Conservation (phyloP, 2,113 vertebrate species). For the Peromyscus californicus region DNA sequence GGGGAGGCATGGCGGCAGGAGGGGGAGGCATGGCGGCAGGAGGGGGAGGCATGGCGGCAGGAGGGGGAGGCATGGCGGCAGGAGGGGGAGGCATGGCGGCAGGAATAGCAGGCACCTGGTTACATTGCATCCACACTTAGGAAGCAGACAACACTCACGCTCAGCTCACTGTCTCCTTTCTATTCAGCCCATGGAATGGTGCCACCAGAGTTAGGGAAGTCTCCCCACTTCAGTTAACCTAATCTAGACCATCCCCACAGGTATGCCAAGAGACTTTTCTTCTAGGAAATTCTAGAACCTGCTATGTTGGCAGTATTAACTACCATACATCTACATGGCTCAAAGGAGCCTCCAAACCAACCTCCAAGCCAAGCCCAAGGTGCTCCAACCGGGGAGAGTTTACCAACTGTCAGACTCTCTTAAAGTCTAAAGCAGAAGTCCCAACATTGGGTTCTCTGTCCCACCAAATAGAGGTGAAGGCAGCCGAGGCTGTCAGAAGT, state of each 20-base stretch:
- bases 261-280: neutral
- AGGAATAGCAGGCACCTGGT: neutral
- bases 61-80: neutral
- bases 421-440: neutral
- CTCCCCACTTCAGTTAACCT: neutral
- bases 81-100: too few relatives aligned
- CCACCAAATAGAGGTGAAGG: neutral
- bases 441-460: neutral
- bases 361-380: neutral
- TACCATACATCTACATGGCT: neutral
- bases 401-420: neutral
- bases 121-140: neutral
- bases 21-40: neutral
- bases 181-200: too few relatives aligned
- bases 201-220: neutral
- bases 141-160: neutral
- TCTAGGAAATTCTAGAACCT: neutral
- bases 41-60: too few relatives aligned
- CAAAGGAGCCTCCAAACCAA: neutral
- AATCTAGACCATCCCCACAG: neutral
- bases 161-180: neutral
- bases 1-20: too few relatives aligned
- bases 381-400: neutral
- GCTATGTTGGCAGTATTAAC: neutral
- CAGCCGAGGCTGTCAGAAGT: accelerated